Evolutionary conservation across 2,797 vertebrate genomes (phyloP), one percentile per base, ranked within the genome.

Genomic region (Hypotaenidia philippensis): DNA sequence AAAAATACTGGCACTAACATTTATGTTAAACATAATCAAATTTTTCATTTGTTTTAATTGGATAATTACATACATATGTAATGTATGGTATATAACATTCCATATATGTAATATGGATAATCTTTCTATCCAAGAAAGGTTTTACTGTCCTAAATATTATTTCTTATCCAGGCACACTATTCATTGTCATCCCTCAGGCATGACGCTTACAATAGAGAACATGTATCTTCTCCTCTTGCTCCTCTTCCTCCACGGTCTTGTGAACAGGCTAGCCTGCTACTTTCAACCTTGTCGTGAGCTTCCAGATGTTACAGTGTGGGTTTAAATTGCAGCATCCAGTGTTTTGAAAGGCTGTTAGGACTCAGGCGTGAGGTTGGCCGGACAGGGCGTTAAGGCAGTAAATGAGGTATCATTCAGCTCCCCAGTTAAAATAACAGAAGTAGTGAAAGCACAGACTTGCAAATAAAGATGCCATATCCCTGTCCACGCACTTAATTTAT

Each of bases 171-270:
- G 19, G 12, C 14, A 25, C 14, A 29, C 29, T 61, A 21, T 27
- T 70, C 11, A 32, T 55, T 65, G 45, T 83, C 18, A 18, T 27
- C 40, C 70, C 57, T 12, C 47, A 56, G 52, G 25, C 20, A 21
- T 0, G 7, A 83, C 21, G 36, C 15, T 79, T 59, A 36, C n/a
- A 52, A 31, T 61, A 47, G 74, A 44, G 50, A 64, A 19, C 18
- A 18, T 0, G 0, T 1, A 55, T 9, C 19, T 59, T 41, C 20
- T 53, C 27, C 44, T 63, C 38, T 63, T 1, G 1, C 27, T 78
- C 26, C 21, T 69, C 44, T 53, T 64, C 45, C 31, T 84, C 10
- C 40, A 36, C 8, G 3, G 9, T 55, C 27, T 32, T 60, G 22
- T 34, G 25, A 60, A 45, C 15, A 36, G 25, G 7, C 21, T 29